Conservation (phyloP, 2,888 invertebrate genomes). For the Meiosimyza decipiens region DNA sequence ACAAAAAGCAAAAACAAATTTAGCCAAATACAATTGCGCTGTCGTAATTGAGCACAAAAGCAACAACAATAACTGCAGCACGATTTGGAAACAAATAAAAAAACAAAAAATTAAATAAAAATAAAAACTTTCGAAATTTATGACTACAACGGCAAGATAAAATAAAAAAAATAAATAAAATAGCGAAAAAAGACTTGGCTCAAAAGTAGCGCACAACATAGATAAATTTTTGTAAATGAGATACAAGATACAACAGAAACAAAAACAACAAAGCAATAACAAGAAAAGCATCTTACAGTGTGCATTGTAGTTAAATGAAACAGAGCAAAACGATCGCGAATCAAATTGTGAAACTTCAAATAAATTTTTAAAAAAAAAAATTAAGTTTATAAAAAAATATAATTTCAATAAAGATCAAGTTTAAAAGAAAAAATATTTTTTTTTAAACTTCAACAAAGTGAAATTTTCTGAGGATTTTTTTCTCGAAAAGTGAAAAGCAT, state of each 20-base stretch:
- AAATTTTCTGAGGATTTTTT: background rate
- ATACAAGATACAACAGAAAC: slow-evolving; percentile 34
- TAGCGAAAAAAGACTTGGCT: slow-evolving; percentile 40
- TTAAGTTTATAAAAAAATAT: slow-evolving; percentile 8
- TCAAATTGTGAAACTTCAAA: slow-evolving; percentile 25
- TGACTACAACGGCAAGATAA: slow-evolving; percentile 23
- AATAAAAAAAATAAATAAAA: slow-evolving; percentile 36
- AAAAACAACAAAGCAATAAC: slow-evolving; percentile 16
- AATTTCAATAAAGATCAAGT: background rate
- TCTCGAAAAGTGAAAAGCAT: background rate
- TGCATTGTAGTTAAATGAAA: slow-evolving; percentile 29
- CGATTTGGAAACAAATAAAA: slow-evolving; percentile 18
- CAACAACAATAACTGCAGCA: slow-evolving; percentile 24
- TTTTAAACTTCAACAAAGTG: background rate
- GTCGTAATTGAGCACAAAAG: slow-evolving; percentile 45
- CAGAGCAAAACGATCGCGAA: slow-evolving; percentile 38
- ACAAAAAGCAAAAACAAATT: background rate
- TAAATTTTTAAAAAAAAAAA: slow-evolving; percentile 12
- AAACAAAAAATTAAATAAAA: too few relatives aligned
- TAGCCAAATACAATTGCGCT: slow-evolving; percentile 35
- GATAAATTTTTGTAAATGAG: slow-evolving; percentile 37
- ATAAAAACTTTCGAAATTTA: slow-evolving; percentile 56
- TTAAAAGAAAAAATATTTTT: background rate
- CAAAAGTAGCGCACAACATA: slow-evolving; percentile 56
- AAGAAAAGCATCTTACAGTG: background rate